These are phyloP conservation scores for Xyliphius kryptos DNA, from an alignment of 2,113 vertebrate genomes.

Conservation along the genomic window DNA sequence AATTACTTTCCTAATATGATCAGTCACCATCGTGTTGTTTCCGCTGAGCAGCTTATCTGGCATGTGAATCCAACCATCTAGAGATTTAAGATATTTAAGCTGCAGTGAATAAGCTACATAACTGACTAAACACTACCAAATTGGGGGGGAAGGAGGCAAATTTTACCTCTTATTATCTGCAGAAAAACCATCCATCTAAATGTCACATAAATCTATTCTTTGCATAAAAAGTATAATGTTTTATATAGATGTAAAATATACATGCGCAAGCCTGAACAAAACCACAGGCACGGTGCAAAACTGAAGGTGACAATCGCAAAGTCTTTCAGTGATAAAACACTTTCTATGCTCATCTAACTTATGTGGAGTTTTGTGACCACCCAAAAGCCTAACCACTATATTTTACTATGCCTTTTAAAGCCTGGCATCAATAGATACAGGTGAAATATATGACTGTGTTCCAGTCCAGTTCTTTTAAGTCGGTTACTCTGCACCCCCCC, in stretches of 20 bases:
- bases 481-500: conserved; percentile 15
- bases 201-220: no score
- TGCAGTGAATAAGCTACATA: no score
- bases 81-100: no score
- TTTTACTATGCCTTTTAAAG: not conserved
- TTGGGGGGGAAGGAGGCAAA: no score
- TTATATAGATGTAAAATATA: conserved; percentile 1
- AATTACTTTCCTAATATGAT: no score
- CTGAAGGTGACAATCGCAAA: conserved; percentile 20
- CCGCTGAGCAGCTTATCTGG: no score
- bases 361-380: conserved; percentile 2
- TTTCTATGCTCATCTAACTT: conserved; percentile 14
- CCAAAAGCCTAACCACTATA: conserved; percentile 20
- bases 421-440: conserved; percentile 24
- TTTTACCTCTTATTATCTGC: no score
- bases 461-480: conserved; percentile 46
- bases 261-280: no score
- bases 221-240: not conserved
- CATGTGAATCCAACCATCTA: no score
- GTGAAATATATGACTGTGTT: conserved; percentile 38
- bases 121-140: no score
- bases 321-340: conserved; percentile 17
- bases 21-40: no score
- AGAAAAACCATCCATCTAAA: no score
- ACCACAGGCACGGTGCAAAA: conserved; percentile 22